Percentiles rank a stretch among this genome's conserved stretches.
Conservation (phyloP, 2,888 invertebrate genomes). For the Chelonus formosanus region DNA sequence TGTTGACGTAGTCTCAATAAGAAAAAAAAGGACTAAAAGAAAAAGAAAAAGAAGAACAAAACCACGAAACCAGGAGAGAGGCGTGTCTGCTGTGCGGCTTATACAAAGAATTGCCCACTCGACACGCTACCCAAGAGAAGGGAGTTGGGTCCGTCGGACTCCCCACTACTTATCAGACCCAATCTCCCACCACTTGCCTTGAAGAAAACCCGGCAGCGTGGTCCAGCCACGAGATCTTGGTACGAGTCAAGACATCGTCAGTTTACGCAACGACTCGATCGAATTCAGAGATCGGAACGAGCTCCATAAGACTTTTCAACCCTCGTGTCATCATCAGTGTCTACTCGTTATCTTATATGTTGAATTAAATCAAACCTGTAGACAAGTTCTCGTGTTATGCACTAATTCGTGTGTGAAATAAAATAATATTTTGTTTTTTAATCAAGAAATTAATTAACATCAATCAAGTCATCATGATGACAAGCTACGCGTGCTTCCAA, state of each 20-base stretch:
- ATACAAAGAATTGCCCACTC: conserved; percentile 59
- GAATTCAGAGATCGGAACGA: conserved; percentile 42
- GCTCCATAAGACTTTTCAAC: neutral
- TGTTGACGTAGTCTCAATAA: conserved; percentile 7
- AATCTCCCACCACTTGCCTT: conserved; percentile 44
- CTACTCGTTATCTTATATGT: neutral
- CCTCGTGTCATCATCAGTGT: conserved; percentile 24
- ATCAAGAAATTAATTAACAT: neutral
- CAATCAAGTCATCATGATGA: conserved; percentile 32
- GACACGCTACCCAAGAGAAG: conserved; percentile 32
- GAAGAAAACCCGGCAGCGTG: conserved; percentile 60
- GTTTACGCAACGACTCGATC: conserved; percentile 59
- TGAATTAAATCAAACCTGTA: no score
- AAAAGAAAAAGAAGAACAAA: conserved; percentile 27
- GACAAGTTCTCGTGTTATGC: neutral
- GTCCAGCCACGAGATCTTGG: conserved; percentile 61
- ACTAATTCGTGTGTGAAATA: conserved; percentile 7
- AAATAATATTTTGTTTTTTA: neutral
- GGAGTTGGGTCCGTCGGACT: conserved; percentile 25
- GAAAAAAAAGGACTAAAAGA: conserved; percentile 24
- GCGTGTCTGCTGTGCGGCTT: conserved; percentile 60
- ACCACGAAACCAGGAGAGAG: conserved; percentile 46
- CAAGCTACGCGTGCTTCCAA: conserved; percentile 47
- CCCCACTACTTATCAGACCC: conserved; percentile 46
- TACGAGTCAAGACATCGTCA: conserved; percentile 53